Evolutionary conservation across 2,113 vertebrate species (phyloP), one percentile per base, ranked within the genome.

Genomic region (Indicator maculatus): DNA sequence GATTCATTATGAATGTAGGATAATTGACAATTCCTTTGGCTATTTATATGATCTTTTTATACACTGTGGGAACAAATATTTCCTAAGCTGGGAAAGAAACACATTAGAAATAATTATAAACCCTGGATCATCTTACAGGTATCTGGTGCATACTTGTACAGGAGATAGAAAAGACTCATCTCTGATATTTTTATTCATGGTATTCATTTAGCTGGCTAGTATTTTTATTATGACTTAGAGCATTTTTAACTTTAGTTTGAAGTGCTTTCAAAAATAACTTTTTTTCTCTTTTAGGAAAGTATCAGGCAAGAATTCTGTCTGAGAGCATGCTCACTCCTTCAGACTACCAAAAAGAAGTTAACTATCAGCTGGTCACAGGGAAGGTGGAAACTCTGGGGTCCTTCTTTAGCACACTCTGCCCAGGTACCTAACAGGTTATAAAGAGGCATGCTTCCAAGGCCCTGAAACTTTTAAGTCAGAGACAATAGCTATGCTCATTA

Each of bases 251-350:
- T 92, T 66, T 18, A 73, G 30, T 80, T 86, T 74, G 17, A 86
- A 67, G 9, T 77, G 56, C 36, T 91, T 86, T 79, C 39, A 75
- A 59, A 64, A 64, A 15, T 47, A 6, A 5, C 3, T 47, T 27
- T 50, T 52, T 52, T 82, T 94, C 45, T 91, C 30, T 93, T 97
- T 47, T 95, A 99, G 99, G 99, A 71, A 99, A 99, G 92, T 98
- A 98, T 89, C 99, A 99, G 94, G 98, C 99, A 61, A 98, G 99
- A 75, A 97, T 98, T 79, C 98, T 99, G 45, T 98, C 99, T 9
- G 99, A 99, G 96, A 98, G 98, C 86, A 99, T 99, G 96, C 98
- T 98, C 60, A 98, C 97, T 74, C 98, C 98, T 16, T 98, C 86
- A 3, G 99, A 99, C 53, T 98, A 98, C 91, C 97, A 99, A 86